Base-by-base conservation (phyloP, 2,113 vertebrate genomes). In the Montifringilla adamsi region DNA sequence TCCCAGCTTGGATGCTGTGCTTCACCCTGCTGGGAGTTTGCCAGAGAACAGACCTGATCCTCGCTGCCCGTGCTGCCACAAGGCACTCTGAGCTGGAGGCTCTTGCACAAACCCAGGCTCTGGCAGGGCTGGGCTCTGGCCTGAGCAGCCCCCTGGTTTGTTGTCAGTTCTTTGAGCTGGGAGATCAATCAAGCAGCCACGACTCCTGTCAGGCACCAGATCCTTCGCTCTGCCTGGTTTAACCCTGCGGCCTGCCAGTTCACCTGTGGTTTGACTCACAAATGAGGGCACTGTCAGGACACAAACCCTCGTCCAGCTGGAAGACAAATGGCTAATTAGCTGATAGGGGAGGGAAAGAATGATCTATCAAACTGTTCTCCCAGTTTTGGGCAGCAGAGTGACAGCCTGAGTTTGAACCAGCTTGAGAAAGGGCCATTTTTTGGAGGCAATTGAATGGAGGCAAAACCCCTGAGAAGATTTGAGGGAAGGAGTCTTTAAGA, bases 81-180 rank as follows among this genome's bases (percentile, higher is more conserved):
- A 4, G 41, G 2, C 5, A 7, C 59, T 81, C 11, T 8, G 33
- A 3, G 81, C 24, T 79, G 0, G 0, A 27, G 59, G 41, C 47
- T 62, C 52, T 9, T 52, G 14, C 11, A 6, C 37, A 27, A 46
- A 14, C 31, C n/a, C 0, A 0, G 17, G 31, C 63, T 59, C 56
- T 41, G 60, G 23, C n/a, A 3, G 27, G 17, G 30, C 53, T 33
- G 53, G 50, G 50, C 31, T 84, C 56, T 41, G 62, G 23, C 35
- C 60, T 9, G 19, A 82, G 74, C 15, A 87, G 47, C 62, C 77
- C 24, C 69, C 23, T 8, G 15, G n/a, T 53, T 86, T 82, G 35
- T 2, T 31, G 73, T 13, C 77, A 58, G 24, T 20, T 49, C 31
- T 75, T 27, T 50, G 84, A 87, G 64, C 56, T 64, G 72, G 0